phyloP scores from a whole-genome alignment of 53 echinoderm and acorn worm species.

The Echinometra lucunter region DNA sequence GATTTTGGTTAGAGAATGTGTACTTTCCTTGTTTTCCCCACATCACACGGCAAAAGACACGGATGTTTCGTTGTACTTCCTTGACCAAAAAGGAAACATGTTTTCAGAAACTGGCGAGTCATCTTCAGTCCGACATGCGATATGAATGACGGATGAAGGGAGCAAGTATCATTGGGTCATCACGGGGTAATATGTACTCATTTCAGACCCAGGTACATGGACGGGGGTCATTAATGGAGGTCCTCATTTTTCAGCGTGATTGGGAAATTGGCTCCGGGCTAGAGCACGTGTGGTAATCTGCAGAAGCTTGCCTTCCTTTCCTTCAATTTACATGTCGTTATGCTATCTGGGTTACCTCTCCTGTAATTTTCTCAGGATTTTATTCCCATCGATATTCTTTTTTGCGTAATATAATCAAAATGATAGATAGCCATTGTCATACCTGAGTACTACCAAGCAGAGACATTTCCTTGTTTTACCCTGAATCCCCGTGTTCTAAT shows the following conservation, averaged over 20 bases:
- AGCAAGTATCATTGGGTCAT: background rate
- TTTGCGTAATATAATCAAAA: background rate
- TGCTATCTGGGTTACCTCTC: background rate
- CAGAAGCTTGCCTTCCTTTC: background rate
- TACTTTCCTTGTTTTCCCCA: too few relatives aligned
- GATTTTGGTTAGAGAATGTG: too few relatives aligned
- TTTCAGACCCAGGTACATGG: background rate
- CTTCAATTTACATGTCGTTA: slow-evolving; percentile 39
- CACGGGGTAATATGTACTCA: background rate
- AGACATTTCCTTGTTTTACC: background rate
- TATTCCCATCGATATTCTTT: background rate
- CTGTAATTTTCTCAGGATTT: background rate
- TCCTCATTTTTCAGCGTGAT: slow-evolving; percentile 41
- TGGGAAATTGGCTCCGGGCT: slow-evolving; percentile 39
- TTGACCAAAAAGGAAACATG: background rate
- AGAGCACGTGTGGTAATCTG: background rate
- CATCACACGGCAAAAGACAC: too few relatives aligned
- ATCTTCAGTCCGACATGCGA: background rate
- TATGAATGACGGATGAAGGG: background rate
- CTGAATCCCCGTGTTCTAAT: background rate
- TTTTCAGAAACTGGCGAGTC: background rate
- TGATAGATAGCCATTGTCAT: slow-evolving; percentile 24
- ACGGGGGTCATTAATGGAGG: slow-evolving; percentile 1
- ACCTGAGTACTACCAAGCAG: background rate
- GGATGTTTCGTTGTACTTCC: background rate